phyloP scores from a whole-genome alignment of 2,113 vertebrate species.

The Semnornis frantzii region DNA sequence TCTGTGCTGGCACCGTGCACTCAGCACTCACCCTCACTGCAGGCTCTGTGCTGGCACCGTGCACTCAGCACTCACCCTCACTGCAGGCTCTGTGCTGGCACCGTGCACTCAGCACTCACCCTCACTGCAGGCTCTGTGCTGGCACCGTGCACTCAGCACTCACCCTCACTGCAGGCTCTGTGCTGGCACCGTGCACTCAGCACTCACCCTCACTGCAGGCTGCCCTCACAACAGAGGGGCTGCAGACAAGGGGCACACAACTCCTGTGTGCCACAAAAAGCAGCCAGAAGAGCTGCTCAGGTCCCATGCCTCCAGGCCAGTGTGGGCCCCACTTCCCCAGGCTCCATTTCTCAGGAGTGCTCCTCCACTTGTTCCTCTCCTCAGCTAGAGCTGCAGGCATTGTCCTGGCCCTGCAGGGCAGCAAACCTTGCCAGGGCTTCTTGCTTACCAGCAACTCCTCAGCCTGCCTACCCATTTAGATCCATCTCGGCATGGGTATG shows the following conservation, averaged over 20 bases:
- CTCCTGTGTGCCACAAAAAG: fast-evolving
- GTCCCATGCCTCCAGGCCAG: no score
- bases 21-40: neutral
- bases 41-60: neutral
- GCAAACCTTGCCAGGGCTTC: neutral
- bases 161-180: neutral
- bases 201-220: fast-evolving
- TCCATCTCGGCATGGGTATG: fast-evolving
- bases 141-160: fast-evolving
- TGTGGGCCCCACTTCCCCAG: fast-evolving
- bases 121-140: fast-evolving
- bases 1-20: fast-evolving
- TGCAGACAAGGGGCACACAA: neutral
- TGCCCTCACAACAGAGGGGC: fast-evolving
- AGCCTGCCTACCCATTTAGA: fast-evolving
- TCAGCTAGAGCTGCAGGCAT: neutral
- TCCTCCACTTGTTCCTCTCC: neutral
- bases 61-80: no score
- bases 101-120: no score
- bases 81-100: neutral
- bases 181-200: fast-evolving
- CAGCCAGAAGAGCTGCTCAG: neutral
- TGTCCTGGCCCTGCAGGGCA: neutral
- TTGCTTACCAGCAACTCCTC: neutral
- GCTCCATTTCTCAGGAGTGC: neutral